phyloP scores from a whole-genome alignment of 2,888 invertebrate species.

The Meta bourneti region DNA sequence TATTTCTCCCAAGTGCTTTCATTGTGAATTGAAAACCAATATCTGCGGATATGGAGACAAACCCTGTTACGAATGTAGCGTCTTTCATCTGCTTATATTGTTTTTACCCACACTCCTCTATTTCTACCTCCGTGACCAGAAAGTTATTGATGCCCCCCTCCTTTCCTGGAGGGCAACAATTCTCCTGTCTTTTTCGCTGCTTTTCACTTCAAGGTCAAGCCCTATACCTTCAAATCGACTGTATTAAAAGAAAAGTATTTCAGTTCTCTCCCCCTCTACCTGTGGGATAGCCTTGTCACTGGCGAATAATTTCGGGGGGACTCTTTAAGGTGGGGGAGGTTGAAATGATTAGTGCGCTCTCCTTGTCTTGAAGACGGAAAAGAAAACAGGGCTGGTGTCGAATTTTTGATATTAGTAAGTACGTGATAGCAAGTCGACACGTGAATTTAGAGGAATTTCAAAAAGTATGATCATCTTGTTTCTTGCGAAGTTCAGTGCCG shows the following conservation, averaged over 20 bases:
- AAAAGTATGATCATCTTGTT: no score
- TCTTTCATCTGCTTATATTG: slow-evolving; percentile 69
- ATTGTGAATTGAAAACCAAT: not conserved
- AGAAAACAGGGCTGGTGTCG: slow-evolving; percentile 32
- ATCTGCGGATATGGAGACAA: slow-evolving; percentile 41
- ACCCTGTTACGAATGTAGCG: slow-evolving; percentile 58
- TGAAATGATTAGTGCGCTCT: slow-evolving; percentile 22
- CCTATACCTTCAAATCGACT: slow-evolving; percentile 66
- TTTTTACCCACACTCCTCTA: slow-evolving; percentile 66
- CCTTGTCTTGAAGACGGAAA: not conserved
- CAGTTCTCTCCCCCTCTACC: slow-evolving; percentile 17
- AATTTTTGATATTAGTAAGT: slow-evolving; percentile 44
- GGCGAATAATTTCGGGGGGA: not conserved
- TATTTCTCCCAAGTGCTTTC: no score
- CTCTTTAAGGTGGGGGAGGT: not conserved
- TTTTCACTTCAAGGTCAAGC: slow-evolving; percentile 66
- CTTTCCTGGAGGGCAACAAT: slow-evolving; percentile 44
- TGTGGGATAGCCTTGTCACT: slow-evolving; percentile 44
- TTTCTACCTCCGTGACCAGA: slow-evolving; percentile 67
- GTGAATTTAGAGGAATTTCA: no score
- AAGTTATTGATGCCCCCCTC: slow-evolving; percentile 65
- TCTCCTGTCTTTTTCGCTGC: slow-evolving; percentile 57
- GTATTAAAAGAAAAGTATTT: slow-evolving; percentile 63
- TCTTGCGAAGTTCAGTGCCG: no score
- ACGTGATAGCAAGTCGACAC: not conserved